phyloP scores from a whole-genome alignment of 1,140 invertebrate genomes.

The Pseudomyrmex sp. region DNA sequence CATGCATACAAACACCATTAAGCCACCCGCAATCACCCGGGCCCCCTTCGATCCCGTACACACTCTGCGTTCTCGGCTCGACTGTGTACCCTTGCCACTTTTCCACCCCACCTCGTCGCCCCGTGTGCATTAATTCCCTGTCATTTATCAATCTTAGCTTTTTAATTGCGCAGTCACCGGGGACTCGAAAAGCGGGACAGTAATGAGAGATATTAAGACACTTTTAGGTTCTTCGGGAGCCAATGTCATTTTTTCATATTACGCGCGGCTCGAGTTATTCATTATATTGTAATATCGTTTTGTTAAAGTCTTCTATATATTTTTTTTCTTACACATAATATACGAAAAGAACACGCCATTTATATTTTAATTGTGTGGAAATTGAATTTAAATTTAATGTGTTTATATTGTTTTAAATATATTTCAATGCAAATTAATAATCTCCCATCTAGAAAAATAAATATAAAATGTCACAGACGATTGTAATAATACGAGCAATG shows the following conservation, averaged over 20 bases:
- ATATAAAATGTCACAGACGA: background rate
- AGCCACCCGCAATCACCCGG: conserved; percentile 79
- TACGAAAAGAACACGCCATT: background rate
- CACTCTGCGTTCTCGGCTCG: conserved; percentile 61
- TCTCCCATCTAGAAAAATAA: conserved; percentile 2
- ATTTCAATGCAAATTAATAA: background rate
- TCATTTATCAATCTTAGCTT: conserved; percentile 85
- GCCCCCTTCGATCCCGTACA: conserved; percentile 61
- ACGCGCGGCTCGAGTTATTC: conserved; percentile 20
- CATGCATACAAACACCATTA: conserved; percentile 83
- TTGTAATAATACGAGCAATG: conserved; percentile 7
- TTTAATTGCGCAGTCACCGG: conserved; percentile 81
- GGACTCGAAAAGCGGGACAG: conserved; percentile 67
- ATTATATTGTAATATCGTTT: background rate
- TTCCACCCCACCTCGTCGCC: conserved; percentile 60
- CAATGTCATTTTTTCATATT: conserved; percentile 74
- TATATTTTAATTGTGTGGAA: background rate
- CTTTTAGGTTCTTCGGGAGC: conserved; percentile 61
- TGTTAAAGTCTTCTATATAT: background rate
- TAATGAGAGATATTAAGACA: conserved; percentile 77
- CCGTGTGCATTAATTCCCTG: conserved; percentile 80
- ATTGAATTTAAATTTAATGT: too few relatives aligned
- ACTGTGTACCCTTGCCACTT: conserved; percentile 43
- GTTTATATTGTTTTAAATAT: too few relatives aligned
- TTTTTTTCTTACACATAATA: background rate